Percentiles rank a stretch among this genome's conserved stretches.
Conservation (phyloP, 2,113 vertebrate species). For the Bos taurus region ARS-UCD2.0 NC_037330.1:82906501-82907000, state of each 20-base stretch:
- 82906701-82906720: neutral
- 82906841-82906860: neutral
- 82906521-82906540: neutral
- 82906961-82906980: neutral
- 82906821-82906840: neutral
- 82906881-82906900: neutral
- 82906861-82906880: neutral
- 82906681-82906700: neutral
- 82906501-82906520: neutral
- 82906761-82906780: neutral
- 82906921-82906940: neutral
- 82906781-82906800: neutral
- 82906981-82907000: neutral
- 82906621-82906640: neutral
- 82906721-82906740: neutral
- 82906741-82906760: neutral
- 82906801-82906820: neutral
- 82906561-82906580: neutral
- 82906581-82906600: neutral
- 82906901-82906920: neutral
- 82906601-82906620: neutral
- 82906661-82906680: neutral
- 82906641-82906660: neutral
- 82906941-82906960: neutral
- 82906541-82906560: neutral